Evolutionary conservation across 2,113 vertebrate species (phyloP).

Genomic region (Condylura cristata): DNA sequence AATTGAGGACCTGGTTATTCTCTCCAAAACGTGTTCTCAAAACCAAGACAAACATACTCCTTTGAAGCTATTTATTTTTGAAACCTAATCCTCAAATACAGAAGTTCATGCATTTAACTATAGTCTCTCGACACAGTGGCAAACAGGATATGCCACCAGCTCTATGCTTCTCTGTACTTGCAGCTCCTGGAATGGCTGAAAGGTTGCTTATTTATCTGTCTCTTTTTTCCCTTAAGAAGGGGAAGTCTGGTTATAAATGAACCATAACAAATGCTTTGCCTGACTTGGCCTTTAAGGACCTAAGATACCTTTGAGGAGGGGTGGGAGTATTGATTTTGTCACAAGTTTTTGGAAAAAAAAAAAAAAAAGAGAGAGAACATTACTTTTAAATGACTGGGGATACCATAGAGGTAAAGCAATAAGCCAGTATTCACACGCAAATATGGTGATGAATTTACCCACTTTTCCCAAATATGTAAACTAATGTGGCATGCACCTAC

Average conservation of each 20-base stretch:
- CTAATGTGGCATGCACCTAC: not conserved
- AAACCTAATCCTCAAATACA: constrained; percentile 82
- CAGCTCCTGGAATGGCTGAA: constrained; percentile 53
- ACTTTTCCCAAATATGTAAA: not conserved
- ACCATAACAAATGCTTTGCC: constrained; percentile 1
- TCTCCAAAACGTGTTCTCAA: constrained; percentile 30
- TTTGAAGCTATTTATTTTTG: constrained; percentile 80
- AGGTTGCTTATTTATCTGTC: constrained; percentile 69
- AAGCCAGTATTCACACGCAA: not conserved
- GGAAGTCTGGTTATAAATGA: constrained; percentile 71
- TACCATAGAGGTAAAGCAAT: not conserved
- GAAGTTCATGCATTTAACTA: constrained; percentile 75
- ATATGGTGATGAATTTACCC: not conserved
- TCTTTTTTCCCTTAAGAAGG: constrained; percentile 26
- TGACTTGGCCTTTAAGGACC: not conserved
- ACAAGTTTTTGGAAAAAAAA: not conserved
- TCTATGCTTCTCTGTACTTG: constrained; percentile 61
- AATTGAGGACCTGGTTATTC: constrained; percentile 79
- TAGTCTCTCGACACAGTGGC: constrained; percentile 59
- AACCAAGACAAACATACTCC: constrained; percentile 44
- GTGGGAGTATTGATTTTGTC: constrained; percentile 21
- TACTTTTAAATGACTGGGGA: not conserved
- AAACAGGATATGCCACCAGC: constrained; percentile 62
- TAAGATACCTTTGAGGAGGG: constrained; percentile 51
- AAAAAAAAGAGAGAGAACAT: not conserved